Evolutionary conservation across 2,113 vertebrate genomes (phyloP).

Genomic region (Blennius ocellaris): DNA sequence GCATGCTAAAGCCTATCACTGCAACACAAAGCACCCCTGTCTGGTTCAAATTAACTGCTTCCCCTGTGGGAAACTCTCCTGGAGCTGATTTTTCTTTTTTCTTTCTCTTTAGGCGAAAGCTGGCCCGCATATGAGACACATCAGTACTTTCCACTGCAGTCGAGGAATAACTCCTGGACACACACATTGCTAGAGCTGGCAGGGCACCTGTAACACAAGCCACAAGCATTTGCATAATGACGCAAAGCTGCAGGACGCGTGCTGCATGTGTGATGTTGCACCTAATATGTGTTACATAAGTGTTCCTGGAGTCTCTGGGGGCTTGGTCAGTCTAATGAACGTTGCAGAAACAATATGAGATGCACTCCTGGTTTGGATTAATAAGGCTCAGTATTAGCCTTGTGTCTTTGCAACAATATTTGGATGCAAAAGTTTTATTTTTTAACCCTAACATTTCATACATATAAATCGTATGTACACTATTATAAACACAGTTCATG

Average conservation of each 20-base stretch:
- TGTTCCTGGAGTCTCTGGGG: background rate
- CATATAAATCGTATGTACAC: too few relatives aligned
- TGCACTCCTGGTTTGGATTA: slow-evolving; percentile 1
- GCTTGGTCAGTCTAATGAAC: background rate
- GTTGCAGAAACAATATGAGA: background rate
- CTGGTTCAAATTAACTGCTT: slow-evolving; percentile 23
- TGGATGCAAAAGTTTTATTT: too few relatives aligned
- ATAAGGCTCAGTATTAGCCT: too few relatives aligned
- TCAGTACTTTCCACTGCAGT: slow-evolving; percentile 5
- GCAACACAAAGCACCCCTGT: slow-evolving; percentile 2
- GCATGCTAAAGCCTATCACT: slow-evolving; percentile 13
- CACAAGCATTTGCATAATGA: slow-evolving; percentile 52
- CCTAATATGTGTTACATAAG: slow-evolving; percentile 3
- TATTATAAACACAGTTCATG: too few relatives aligned
- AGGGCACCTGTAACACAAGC: slow-evolving; percentile 35
- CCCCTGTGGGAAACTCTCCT: slow-evolving; percentile 15
- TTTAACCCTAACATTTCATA: too few relatives aligned
- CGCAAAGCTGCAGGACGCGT: slow-evolving; percentile 9
- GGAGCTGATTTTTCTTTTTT: background rate
- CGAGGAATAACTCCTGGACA: slow-evolving; percentile 11
- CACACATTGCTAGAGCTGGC: slow-evolving; percentile 13
- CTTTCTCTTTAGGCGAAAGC: background rate
- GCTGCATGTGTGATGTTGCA: slow-evolving; percentile 38
- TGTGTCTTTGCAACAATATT: too few relatives aligned
- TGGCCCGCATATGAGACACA: background rate